These are phyloP conservation scores for Akabosia matsudoensis DNA, from an alignment of 1,140 invertebrate species.

Conservation along the genomic window DNA sequence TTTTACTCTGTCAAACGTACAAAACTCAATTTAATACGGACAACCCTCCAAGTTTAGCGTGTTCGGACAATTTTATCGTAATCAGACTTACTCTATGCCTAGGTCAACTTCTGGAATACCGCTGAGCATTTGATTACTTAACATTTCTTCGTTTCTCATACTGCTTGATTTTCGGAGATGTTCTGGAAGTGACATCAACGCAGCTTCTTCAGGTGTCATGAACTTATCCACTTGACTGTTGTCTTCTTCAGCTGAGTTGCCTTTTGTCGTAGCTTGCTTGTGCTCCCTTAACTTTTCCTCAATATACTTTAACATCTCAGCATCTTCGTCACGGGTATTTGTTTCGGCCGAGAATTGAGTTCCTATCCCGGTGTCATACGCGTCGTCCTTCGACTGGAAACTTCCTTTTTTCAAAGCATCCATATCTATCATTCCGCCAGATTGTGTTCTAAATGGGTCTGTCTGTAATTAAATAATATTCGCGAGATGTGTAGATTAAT, in stretches of 20 bases:
- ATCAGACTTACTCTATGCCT: conserved; percentile 78
- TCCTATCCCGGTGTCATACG: conserved; percentile 86
- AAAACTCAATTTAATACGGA: conserved; percentile 12
- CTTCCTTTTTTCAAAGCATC: conserved; percentile 74
- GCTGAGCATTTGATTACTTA: conserved; percentile 99
- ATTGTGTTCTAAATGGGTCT: conserved; percentile 67
- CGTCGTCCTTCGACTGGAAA: conserved; percentile 67
- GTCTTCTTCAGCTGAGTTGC: conserved; percentile 26
- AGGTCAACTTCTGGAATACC: conserved; percentile 99
- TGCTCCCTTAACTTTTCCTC: conserved; percentile 86
- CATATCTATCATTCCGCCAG: conserved; percentile 89
- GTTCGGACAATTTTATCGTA: too few species aligned
- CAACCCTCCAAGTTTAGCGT: too few species aligned
- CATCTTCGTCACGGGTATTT: conserved; percentile 95
- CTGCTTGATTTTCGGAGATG: conserved; percentile 76
- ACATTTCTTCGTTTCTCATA: conserved; percentile 86
- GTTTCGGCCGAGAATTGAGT: conserved; percentile 97
- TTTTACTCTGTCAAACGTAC: conserved; percentile 68
- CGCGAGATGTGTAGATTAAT: not conserved
- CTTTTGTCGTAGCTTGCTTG: conserved; percentile 59
- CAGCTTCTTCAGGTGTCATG: conserved; percentile 77
- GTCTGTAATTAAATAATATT: conserved; percentile 48
- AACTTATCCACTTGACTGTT: conserved; percentile 57
- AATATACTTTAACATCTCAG: conserved; percentile 98
- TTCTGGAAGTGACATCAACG: conserved; percentile 77